phyloP scores from a whole-genome alignment of 2,113 vertebrate genomes.

The Perognathus longimembris region DNA sequence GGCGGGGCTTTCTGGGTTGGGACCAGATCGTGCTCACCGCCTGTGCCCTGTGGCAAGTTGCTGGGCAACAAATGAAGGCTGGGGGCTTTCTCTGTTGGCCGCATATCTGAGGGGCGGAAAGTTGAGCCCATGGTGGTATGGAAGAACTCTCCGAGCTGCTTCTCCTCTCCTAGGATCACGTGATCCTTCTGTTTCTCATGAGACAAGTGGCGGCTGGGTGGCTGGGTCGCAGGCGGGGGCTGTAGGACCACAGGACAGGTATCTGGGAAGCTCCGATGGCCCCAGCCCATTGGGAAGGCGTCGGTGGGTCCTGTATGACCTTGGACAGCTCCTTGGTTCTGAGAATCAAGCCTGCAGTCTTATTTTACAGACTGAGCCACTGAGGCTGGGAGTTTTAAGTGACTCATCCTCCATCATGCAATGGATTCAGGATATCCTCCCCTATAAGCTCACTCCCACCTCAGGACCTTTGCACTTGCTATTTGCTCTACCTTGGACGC shows the following conservation, averaged over 20 bases:
- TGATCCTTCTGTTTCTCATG: constrained; percentile 24
- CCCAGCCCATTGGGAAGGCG: background rate
- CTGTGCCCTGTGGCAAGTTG: background rate
- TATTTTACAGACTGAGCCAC: background rate
- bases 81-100: fast-evolving
- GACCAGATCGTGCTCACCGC: background rate
- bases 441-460: background rate
- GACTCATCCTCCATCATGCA: background rate
- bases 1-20: background rate
- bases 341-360: background rate
- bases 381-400: background rate
- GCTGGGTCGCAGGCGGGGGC: background rate
- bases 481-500: background rate
- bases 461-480: background rate
- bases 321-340: background rate
- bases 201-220: background rate
- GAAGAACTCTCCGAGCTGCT: constrained; percentile 53
- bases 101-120: background rate
- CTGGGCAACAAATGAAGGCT: background rate
- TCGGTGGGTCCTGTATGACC: background rate
- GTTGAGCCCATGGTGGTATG: constrained; percentile 40
- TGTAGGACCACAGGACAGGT: constrained; percentile 8
- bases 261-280: background rate
- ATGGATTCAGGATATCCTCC: background rate
- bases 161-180: constrained; percentile 30